phyloP scores from a whole-genome alignment of 2,888 invertebrate species.

The Coecobrya sp. region DNA sequence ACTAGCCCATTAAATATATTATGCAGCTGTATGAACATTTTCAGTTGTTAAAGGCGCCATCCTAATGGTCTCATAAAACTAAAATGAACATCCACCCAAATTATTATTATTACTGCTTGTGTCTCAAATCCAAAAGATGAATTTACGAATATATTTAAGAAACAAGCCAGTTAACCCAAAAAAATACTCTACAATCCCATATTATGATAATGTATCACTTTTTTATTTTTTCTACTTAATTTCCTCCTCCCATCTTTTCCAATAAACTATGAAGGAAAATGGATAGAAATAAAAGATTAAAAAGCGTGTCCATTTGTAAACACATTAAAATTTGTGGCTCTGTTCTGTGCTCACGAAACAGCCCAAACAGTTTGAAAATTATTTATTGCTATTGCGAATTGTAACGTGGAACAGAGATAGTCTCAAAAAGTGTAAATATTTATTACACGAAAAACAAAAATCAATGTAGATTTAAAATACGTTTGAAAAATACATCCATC shows the following conservation, averaged over 20 bases:
- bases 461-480: background rate
- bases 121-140: too few species aligned
- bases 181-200: too few species aligned
- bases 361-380: slow-evolving; percentile 2
- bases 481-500: slow-evolving; percentile 1
- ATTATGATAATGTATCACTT: too few species aligned
- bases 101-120: too few species aligned
- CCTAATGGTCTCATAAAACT: background rate
- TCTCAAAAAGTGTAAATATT: background rate
- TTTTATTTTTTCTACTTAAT: too few species aligned
- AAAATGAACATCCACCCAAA: background rate
- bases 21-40: background rate
- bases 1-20: background rate
- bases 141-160: too few species aligned
- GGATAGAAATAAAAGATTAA: slow-evolving; percentile 6
- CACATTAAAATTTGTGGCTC: slow-evolving; percentile 30
- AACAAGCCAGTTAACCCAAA: too few species aligned
- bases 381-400: slow-evolving; percentile 40
- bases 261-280: slow-evolving; percentile 22
- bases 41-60: background rate
- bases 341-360: background rate
- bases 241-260: background rate
- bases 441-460: slow-evolving; percentile 3
- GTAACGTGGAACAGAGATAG: background rate
- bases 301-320: slow-evolving; percentile 44